A percentile compares a stretch with the other conserved stretches of the same genome.
These are phyloP conservation scores for Dallia pectoralis DNA, from an alignment of 2,797 vertebrate species.

Conservation along the genomic window DNA sequence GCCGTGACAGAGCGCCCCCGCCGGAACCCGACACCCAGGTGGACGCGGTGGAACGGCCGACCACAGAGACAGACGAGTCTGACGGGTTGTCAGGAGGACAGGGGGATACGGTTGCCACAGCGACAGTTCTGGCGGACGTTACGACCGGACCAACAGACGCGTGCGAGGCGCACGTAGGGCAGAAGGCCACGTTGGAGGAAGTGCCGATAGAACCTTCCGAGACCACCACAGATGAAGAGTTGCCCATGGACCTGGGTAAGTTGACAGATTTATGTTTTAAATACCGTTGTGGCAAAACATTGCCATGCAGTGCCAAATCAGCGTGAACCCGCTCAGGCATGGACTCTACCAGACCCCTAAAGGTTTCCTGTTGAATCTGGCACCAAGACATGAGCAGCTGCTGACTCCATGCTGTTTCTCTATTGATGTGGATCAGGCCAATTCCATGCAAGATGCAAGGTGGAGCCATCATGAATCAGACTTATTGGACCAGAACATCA, in stretches of 20 bases:
- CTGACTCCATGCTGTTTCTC: too few relatives aligned
- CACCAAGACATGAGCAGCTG: too few relatives aligned
- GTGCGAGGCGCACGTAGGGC: constrained; percentile 34
- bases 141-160: constrained; percentile 16
- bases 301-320: too few relatives aligned
- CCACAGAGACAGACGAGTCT: not conserved
- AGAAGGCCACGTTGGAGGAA: constrained; percentile 32
- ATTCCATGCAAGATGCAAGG: too few relatives aligned
- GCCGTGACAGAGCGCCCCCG: constrained; percentile 68
- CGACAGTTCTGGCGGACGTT: constrained; percentile 54
- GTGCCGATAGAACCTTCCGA: constrained; percentile 19
- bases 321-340: too few relatives aligned
- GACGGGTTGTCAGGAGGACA: constrained; percentile 25
- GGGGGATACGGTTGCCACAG: constrained; percentile 41
- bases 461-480: too few relatives aligned
- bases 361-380: too few relatives aligned
- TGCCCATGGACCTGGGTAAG: constrained; percentile 70
- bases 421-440: too few relatives aligned
- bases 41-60: constrained; percentile 11
- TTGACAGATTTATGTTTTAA: not conserved
- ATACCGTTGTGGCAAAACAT: too few relatives aligned
- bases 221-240: constrained; percentile 46
- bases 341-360: too few relatives aligned
- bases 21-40: constrained; percentile 47
- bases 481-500: too few relatives aligned